phyloP scores from a whole-genome alignment of 2,888 invertebrate species.

The Minunthozetes semirufus region DNA sequence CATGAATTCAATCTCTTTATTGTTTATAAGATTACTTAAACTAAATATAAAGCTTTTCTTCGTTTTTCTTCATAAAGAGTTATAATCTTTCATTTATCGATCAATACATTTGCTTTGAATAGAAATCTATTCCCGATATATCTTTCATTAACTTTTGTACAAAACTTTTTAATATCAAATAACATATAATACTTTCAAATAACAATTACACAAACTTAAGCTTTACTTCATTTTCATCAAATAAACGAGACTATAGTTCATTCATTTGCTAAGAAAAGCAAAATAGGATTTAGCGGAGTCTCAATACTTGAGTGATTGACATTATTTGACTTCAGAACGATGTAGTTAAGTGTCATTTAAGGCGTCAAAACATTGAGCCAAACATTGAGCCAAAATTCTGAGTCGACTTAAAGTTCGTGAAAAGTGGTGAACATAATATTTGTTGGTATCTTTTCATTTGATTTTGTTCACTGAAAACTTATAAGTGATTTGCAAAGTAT shows the following conservation, averaged over 20 bases:
- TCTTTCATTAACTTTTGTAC: not conserved
- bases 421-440: too few relatives aligned
- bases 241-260: too few relatives aligned
- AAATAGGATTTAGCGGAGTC: too few relatives aligned
- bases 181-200: too few relatives aligned
- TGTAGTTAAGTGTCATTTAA: conserved; percentile 25
- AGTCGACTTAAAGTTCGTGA: not conserved
- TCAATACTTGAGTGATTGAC: not conserved
- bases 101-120: not conserved
- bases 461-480: not conserved
- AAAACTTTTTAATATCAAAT: not conserved
- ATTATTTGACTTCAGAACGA: not conserved
- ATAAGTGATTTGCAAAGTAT: conserved; percentile 4
- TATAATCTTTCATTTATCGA: conserved; percentile 21
- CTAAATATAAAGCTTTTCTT: conserved; percentile 20
- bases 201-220: too few relatives aligned
- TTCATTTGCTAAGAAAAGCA: too few relatives aligned
- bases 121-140: not conserved
- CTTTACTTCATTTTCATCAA: not conserved
- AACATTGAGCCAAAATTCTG: not conserved
- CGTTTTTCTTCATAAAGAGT: conserved; percentile 12
- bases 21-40: conserved; percentile 30
- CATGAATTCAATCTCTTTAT: conserved; percentile 20
- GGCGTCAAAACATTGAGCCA: not conserved
- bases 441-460: not conserved